Percentiles rank a stretch among this genome's conserved stretches.
phyloP scores from a whole-genome alignment of 2,797 vertebrate species.

The Cynopterus sphinx region DNA sequence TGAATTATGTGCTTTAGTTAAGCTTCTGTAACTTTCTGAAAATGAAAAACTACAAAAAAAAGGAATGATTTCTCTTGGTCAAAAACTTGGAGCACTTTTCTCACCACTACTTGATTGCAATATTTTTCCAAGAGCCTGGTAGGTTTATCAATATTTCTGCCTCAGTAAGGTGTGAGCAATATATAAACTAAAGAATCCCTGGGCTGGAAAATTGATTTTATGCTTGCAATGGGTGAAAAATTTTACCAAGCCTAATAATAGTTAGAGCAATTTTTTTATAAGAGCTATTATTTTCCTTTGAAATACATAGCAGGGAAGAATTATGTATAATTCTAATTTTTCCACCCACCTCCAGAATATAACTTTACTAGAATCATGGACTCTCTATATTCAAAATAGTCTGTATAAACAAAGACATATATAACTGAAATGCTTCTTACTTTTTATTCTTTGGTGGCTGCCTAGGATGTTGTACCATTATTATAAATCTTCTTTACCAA shows the following conservation, averaged over 20 bases:
- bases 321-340: constrained; percentile 44
- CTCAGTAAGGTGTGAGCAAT: constrained; percentile 19
- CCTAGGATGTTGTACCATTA: not conserved
- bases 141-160: constrained; percentile 22
- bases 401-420: not conserved
- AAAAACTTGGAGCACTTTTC: not conserved
- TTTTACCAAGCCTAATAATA: constrained; percentile 48
- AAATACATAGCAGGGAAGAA: constrained; percentile 6
- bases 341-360: not conserved
- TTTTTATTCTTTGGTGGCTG: not conserved
- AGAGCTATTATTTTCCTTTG: constrained; percentile 46
- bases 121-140: not conserved
- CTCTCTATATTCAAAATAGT: not conserved
- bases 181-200: constrained; percentile 47
- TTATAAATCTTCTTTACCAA: not conserved
- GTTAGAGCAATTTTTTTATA: constrained; percentile 21
- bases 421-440: not conserved
- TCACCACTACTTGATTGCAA: not conserved
- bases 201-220: constrained; percentile 50
- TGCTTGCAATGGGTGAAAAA: constrained; percentile 30
- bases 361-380: not conserved
- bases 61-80: not conserved
- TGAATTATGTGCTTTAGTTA: not conserved
- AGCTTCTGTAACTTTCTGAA: constrained; percentile 43
- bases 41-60: not conserved